Evolutionary conservation across 2,888 invertebrate species (phyloP).

Genomic region (Oligia strigilis): DNA sequence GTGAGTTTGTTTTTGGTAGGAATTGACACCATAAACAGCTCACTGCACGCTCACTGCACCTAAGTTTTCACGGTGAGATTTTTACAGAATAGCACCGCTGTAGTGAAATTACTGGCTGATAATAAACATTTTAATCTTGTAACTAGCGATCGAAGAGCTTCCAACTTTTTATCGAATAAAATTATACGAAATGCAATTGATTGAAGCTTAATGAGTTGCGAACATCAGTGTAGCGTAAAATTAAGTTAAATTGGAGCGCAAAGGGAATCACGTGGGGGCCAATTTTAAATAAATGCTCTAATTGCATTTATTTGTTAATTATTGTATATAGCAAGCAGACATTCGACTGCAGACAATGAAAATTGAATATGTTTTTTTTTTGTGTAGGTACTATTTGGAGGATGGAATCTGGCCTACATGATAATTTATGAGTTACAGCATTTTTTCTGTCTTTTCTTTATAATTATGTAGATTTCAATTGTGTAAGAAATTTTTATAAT

Average conservation of each 20-base stretch:
- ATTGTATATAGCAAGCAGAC: background rate
- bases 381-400: background rate
- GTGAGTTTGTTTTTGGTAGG: too few species aligned
- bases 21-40: too few species aligned
- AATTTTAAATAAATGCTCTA: slow-evolving; percentile 1
- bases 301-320: slow-evolving; percentile 1
- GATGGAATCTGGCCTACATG: background rate
- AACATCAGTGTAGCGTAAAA: slow-evolving; percentile 10
- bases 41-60: too few species aligned
- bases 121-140: background rate
- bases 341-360: background rate
- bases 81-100: background rate
- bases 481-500: too few species aligned
- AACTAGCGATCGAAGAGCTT: slow-evolving; percentile 2
- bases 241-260: slow-evolving; percentile 18
- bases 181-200: slow-evolving; percentile 14
- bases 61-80: too few species aligned
- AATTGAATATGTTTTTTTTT: background rate
- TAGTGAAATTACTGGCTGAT: background rate
- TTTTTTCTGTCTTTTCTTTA: too few species aligned
- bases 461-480: too few species aligned
- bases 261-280: background rate
- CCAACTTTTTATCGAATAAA: background rate
- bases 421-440: too few species aligned
- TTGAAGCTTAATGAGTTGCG: slow-evolving; percentile 31